Evolutionary conservation across 2,888 invertebrate species (phyloP), one percentile per base, ranked within the genome.

Genomic region (Helicoverpa assulta): DNA sequence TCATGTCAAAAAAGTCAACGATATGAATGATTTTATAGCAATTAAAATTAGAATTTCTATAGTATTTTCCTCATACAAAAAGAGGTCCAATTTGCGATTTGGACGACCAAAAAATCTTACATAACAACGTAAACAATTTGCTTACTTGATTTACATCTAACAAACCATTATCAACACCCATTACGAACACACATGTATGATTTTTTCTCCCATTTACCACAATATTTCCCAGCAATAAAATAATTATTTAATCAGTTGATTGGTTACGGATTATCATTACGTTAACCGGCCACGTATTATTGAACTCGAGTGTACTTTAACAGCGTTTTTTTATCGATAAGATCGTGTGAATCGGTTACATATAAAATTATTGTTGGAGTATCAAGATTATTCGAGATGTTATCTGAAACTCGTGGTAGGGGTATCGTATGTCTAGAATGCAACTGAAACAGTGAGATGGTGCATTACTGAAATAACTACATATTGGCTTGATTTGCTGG

Each of bases 401-500:
- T 59, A 74, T 79, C 72, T 50, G n/a, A 43, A 53, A 60, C 55
- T n/a, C 33, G 19, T 76, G 19, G 78, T 79, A 73, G 66, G 47
- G 73, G 80, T 73, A 60, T 80, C 58, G 60, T 67, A 54, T 76
- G 76, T 74, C 76, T 85, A 78, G 76, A 80, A 80, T 79, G 78
- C 81, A 77, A 73, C 75, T 73, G 74, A 84, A 77, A 80, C 83
- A 78, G 79, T 85, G 82, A 86, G 86, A 87, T 83, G 81, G 82
- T 86, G 85, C 81, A 86, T 86, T 86, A 86, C 88, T 87, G 83
- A 87, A 89, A 90, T 90, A 89, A 85, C 86, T 85, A 82, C 82
- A 84, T 77, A 81, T 70, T 70, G 79, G 82, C 78, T 80, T 81
- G 82, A 85, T 82, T 80, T 70, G 74, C 69, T 62, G 78, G 78